phyloP scores from a whole-genome alignment of 2,888 invertebrate species.

The Perdita meconis region DNA sequence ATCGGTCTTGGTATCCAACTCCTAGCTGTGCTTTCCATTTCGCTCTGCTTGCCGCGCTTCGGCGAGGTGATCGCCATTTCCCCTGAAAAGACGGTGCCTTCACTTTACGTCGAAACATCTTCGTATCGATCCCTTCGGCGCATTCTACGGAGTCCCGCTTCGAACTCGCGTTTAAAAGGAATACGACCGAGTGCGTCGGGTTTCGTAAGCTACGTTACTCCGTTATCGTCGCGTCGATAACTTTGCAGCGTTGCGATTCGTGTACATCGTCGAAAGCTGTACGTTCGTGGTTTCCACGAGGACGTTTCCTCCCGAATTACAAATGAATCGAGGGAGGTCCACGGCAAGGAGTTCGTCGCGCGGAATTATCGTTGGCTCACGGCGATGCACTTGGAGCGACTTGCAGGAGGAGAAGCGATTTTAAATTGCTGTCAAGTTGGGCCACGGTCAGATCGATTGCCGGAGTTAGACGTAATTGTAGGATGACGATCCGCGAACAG shows the following conservation, averaged over 20 bases:
- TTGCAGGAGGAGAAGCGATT: constrained; percentile 68
- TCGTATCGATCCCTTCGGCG: constrained; percentile 14
- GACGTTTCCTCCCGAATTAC: too few species aligned
- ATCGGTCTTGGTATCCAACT: constrained; percentile 84
- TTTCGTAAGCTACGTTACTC: not conserved
- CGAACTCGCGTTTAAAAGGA: not conserved
- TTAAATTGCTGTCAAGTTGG: constrained; percentile 83
- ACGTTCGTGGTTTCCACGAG: too few species aligned
- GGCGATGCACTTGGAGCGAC: constrained; percentile 45
- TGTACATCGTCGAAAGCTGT: too few species aligned
- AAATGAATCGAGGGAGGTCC: constrained; percentile 36
- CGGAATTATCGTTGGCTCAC: constrained; percentile 45
- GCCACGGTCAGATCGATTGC: constrained; percentile 83
- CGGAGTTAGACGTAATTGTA: constrained; percentile 78
- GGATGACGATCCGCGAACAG: constrained; percentile 40
- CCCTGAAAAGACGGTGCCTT: constrained; percentile 77
- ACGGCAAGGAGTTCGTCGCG: constrained; percentile 21
- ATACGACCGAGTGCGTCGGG: not conserved
- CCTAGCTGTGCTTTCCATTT: constrained; percentile 48
- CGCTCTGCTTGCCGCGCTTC: constrained; percentile 55
- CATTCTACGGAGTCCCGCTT: not conserved
- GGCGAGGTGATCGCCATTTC: constrained; percentile 55
- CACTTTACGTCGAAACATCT: constrained; percentile 62
- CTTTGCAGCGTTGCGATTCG: not conserved
- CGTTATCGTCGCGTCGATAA: not conserved